Base-by-base conservation (phyloP, 2,888 invertebrate species). In the Pyrrhosoma nymphula region DNA sequence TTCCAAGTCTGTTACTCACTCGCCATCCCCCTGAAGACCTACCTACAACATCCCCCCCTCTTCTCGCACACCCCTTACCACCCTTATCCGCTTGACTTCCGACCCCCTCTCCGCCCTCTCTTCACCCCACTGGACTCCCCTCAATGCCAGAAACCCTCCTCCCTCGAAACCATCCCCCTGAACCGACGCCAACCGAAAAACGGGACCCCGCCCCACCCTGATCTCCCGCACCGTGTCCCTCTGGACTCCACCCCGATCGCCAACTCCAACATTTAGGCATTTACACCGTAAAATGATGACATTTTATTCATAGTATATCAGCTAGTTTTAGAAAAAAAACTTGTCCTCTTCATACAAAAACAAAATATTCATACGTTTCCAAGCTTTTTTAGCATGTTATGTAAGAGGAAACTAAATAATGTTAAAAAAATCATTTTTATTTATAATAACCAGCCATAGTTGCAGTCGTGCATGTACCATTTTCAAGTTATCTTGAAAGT, bases 71-170 rank as follows among this genome's bases (percentile, higher is more conserved):
- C 47, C 47, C 23, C 69, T 6, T n/a, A 3, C 69, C 47, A 47
- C 69, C 69, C 69, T 69, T n/a, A 26, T 69, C 69, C 69, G 69
- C 69, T 69, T 69, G 69, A 69, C 69, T 69, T 69, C 69, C 69
- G 69, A 69, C 69, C 69, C 69, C 69, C 26, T 26, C 69, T 26
- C n/a, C n/a, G 6, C n/a, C 0, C 69, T 26, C 69, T 10, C 26
- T 3, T 4, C 69, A n/a, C 69, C 69, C 47, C 47, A 47, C 47
- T 47, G 69, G 47, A 47, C 47, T 2, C 47, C 47, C 47, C 47
- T 47, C 8, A 4, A 47, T 4, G 47, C 47, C 47, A 47, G 47
- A 47, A n/a, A 69, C 6, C 69, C n/a, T 69, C 26, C n/a, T 26
- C 69, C 69, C 26, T 69, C 23, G 69, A 69, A n/a, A 10, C 69